These are phyloP conservation scores for Drosophila littoralis DNA, from an alignment of 1,140 invertebrate species.

Conservation along the genomic window DNA sequence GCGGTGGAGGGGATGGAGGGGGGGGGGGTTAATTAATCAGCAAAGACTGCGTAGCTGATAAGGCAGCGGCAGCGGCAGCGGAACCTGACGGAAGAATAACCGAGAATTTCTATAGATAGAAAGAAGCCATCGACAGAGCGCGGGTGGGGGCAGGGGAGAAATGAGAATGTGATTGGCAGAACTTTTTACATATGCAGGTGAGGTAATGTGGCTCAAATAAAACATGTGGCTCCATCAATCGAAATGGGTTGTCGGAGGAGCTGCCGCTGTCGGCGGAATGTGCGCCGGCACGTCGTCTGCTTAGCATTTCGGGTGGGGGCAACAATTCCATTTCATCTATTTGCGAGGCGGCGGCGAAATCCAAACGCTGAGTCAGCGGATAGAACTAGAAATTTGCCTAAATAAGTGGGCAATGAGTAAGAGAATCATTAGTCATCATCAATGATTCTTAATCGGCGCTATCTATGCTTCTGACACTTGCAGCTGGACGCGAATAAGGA, in stretches of 20 bases:
- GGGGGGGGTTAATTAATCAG: constrained; percentile 32
- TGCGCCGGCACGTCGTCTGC: not conserved
- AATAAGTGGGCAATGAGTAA: constrained; percentile 12
- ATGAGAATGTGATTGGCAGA: not conserved
- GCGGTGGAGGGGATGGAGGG: not conserved
- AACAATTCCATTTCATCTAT: not conserved
- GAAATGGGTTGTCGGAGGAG: not conserved
- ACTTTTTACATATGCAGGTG: constrained; percentile 3
- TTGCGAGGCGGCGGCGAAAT: not conserved
- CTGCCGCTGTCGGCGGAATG: not conserved
- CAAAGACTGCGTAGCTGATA: constrained; percentile 9
- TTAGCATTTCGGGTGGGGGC: not conserved
- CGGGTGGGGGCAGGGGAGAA: not conserved
- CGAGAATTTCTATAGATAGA: constrained; percentile 8
- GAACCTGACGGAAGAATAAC: constrained; percentile 4
- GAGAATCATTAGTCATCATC: constrained; percentile 55
- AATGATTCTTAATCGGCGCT: not conserved
- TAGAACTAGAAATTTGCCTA: constrained; percentile 6
- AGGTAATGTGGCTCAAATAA: too few relatives aligned
- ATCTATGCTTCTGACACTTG: constrained; percentile 68
- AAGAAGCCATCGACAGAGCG: not conserved
- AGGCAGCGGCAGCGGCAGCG: not conserved
- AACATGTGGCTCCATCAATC: too few relatives aligned
- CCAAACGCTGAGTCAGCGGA: constrained; percentile 24
- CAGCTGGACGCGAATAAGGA: constrained; percentile 96